A percentile compares a stretch with the other conserved stretches of the same genome.
phyloP scores from a whole-genome alignment of 2,113 vertebrate genomes.

The Paedocypris sp. region DNA sequence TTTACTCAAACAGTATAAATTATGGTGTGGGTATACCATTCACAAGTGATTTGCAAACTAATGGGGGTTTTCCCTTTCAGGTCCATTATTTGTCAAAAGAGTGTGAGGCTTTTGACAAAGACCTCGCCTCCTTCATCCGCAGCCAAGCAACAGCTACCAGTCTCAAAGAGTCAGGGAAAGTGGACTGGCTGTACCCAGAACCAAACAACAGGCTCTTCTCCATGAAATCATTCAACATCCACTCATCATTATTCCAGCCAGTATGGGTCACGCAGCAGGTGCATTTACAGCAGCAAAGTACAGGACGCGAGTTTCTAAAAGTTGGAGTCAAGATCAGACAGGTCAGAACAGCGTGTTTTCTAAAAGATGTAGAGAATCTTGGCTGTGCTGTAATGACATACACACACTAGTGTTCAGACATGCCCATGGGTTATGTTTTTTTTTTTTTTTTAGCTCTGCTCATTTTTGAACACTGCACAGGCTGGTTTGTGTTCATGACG shows the following conservation, averaged over 20 bases:
- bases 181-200: conserved; percentile 9
- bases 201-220: conserved; percentile 4
- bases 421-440: conserved; percentile 4
- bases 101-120: too few species aligned
- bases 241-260: conserved; percentile 1
- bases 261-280: not conserved
- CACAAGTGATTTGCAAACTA: too few species aligned
- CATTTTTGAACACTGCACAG: not conserved
- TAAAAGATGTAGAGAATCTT: not conserved
- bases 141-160: conserved; percentile 36
- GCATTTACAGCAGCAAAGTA: not conserved
- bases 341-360: not conserved
- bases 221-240: not conserved
- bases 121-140: conserved; percentile 7
- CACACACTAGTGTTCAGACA: not conserved
- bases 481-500: not conserved
- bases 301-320: not conserved
- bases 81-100: conserved; percentile 1
- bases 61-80: conserved; percentile 4
- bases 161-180: conserved; percentile 19
- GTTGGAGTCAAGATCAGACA: not conserved
- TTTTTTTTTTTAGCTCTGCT: too few species aligned
- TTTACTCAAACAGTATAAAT: too few species aligned
- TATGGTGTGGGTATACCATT: too few species aligned
- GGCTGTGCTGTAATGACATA: not conserved